These are phyloP conservation scores for Lepidurus apus DNA, from an alignment of 1,140 invertebrate genomes.

Conservation along the genomic window DNA sequence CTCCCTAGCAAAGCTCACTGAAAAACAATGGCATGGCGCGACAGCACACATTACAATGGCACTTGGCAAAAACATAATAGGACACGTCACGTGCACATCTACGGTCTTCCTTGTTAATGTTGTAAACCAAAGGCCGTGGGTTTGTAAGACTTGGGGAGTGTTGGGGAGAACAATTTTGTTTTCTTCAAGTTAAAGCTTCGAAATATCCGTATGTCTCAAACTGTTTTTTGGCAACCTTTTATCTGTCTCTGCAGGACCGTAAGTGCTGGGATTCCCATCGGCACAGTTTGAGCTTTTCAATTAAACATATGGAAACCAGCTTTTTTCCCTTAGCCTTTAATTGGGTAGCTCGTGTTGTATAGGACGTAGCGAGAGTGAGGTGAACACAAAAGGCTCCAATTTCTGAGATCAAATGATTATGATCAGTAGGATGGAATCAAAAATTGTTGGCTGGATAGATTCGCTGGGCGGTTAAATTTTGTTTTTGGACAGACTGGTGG, in stretches of 20 bases:
- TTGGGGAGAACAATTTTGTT: neutral
- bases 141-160: neutral
- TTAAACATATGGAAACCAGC: neutral
- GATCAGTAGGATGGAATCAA: neutral
- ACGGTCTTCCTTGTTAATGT: neutral
- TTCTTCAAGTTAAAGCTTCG: neutral
- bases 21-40: constrained; percentile 11
- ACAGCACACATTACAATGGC: constrained; percentile 14
- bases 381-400: neutral
- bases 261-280: neutral
- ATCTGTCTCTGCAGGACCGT: neutral
- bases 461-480: neutral
- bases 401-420: neutral
- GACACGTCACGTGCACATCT: neutral
- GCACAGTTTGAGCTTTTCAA: neutral
- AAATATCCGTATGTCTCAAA: neutral
- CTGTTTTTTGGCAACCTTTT: constrained; percentile 11
- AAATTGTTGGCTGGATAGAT: neutral
- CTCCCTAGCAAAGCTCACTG: constrained; percentile 4
- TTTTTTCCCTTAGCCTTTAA: too few species aligned
- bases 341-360: too few species aligned
- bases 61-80: neutral
- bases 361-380: neutral
- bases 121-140: neutral
- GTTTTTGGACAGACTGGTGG: neutral